phyloP scores from a whole-genome alignment of 2,113 vertebrate species.

The Pterocles orientalis region DNA sequence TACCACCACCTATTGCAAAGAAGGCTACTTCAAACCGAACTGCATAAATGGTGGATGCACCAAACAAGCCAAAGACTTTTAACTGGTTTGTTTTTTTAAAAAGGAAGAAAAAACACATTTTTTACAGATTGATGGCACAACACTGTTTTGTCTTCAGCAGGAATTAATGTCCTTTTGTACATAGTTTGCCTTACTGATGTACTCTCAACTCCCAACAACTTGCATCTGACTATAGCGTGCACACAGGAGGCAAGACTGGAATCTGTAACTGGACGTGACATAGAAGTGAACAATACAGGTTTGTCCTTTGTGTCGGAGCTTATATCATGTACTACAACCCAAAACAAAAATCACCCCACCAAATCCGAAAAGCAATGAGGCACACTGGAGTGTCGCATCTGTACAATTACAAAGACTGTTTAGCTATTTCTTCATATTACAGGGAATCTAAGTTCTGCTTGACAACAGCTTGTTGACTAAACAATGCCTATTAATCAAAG shows the following conservation, averaged over 20 bases:
- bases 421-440: background rate
- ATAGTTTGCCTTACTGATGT: background rate
- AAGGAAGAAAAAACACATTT: background rate
- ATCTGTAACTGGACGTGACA: background rate
- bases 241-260: background rate
- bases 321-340: background rate
- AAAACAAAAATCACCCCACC: conserved; percentile 36
- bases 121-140: background rate
- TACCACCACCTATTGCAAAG: background rate
- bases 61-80: background rate
- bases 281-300: background rate
- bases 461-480: conserved; percentile 22
- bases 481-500: background rate
- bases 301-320: conserved; percentile 29
- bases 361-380: conserved; percentile 6
- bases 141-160: background rate
- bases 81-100: background rate
- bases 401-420: background rate
- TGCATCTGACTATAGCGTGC: background rate
- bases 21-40: background rate
- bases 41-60: background rate
- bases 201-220: background rate
- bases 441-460: background rate
- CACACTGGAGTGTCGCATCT: background rate
- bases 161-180: background rate